Base-by-base conservation (phyloP, 1,140 invertebrate species). In the Drosophila nikananu region DNA sequence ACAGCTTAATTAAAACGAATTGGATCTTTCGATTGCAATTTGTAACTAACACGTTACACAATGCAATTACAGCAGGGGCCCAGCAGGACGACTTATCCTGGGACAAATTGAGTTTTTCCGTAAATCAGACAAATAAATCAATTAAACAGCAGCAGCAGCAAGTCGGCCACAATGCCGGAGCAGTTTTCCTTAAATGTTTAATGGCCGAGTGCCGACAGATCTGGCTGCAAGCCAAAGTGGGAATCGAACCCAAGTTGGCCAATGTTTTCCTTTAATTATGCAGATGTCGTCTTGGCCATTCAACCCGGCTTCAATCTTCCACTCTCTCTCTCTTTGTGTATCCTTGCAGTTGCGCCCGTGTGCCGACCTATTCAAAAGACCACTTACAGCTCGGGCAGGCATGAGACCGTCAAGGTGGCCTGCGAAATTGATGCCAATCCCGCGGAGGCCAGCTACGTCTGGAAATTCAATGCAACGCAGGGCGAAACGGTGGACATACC, bases 341-440 rank as follows among this genome's bases (percentile, higher is more conserved):
- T 48, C 41, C 23, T 55, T 63, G 35, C 92, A 97, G 96, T 96
- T 94, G 94, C 95, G 13, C 96, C 96, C 3, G 94, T 96, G 13
- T 97, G 96, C 83, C 94, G 95, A 19, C 93, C 94, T 2, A 95
- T 94, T 13, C 96, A 97, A 83, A 94, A 94, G 27, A 95, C 94
- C 67, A 94, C 95, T 19, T 97, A 96, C 83, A 96, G 97, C 17
- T 96, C 97, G 3, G 97, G 96, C 0, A 94, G 96, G 49, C 96
- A 96, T 48, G 97, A 98, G 92, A 94, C 95, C 7, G 95, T 96
- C 13, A 95, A 95, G 74, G 96, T 98, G 60, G 94, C 95, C 5
- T 98, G 97, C 93, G 96, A 97, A 86, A 94, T 98, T 44, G 96
- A 97, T 73, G 96, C 97, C n/a, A 97, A 97, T 93, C 97, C 97